Conservation (phyloP, 2,113 vertebrate species). For the Megaceryle maxima region DNA sequence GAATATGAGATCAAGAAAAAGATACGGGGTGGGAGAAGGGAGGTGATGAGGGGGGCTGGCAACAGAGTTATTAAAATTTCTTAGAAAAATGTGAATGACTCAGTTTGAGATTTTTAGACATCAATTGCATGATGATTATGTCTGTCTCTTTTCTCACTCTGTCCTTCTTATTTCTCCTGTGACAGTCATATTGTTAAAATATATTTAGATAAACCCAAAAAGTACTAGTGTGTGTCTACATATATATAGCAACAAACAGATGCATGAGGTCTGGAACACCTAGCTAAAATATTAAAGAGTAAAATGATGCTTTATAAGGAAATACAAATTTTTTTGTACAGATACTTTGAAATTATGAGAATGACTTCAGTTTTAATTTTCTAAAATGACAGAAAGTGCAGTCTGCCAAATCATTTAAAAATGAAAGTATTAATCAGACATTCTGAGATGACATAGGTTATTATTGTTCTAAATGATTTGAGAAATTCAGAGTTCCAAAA, state of each 20-base stretch:
- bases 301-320: background rate
- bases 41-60: background rate
- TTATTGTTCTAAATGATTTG: background rate
- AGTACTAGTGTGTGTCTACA: background rate
- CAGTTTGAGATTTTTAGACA: background rate
- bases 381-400: background rate
- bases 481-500: background rate
- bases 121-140: background rate
- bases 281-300: background rate
- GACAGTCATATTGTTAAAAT: background rate
- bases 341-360: background rate
- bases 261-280: background rate
- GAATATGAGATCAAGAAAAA: background rate
- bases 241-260: background rate
- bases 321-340: background rate
- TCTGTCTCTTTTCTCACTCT: background rate
- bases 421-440: background rate
- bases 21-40: background rate
- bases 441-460: background rate
- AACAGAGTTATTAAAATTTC: background rate
- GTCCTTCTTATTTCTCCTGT: background rate
- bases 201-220: background rate
- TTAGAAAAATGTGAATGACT: background rate
- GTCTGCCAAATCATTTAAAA: background rate
- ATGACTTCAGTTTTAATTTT: background rate